A percentile compares a stretch with the other conserved stretches of the same genome.
Evolutionary conservation across 2,888 invertebrate genomes (phyloP).

Genomic region (Diplazon laetatorius): DNA sequence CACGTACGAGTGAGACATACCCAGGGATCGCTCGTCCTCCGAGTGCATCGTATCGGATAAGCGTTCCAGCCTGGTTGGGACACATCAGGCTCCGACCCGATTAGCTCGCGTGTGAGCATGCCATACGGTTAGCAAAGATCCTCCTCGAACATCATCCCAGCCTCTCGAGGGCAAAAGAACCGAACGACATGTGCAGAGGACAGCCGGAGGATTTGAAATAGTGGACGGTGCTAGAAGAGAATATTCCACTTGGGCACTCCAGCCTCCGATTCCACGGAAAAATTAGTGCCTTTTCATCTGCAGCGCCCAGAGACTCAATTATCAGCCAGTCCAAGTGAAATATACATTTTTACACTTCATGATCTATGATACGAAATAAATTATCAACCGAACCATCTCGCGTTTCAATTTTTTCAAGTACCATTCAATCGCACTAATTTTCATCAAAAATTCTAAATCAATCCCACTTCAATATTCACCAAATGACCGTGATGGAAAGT

Average conservation of each 20-base stretch:
- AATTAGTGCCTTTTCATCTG: conserved; percentile 35
- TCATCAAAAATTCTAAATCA: too few relatives aligned
- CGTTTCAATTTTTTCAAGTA: background rate
- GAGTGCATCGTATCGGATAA: conserved; percentile 22
- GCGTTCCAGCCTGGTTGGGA: background rate
- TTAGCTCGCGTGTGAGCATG: conserved; percentile 16
- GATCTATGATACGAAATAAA: background rate
- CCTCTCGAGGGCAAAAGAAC: conserved; percentile 26
- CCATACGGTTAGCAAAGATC: conserved; percentile 3
- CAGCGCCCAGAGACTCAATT: conserved; percentile 19
- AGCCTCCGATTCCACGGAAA: background rate
- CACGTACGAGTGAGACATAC: conserved; percentile 19
- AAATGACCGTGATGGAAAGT: too few relatives aligned
- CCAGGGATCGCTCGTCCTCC: conserved; percentile 8
- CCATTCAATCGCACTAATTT: background rate
- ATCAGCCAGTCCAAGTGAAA: conserved; percentile 1
- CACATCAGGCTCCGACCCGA: conserved; percentile 36
- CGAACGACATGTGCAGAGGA: conserved; percentile 4
- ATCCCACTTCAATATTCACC: too few relatives aligned
- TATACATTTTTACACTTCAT: background rate
- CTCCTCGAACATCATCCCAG: conserved; percentile 15
- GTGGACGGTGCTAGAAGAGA: background rate
- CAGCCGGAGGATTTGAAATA: conserved; percentile 3
- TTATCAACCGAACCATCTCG: background rate
- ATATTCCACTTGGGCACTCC: background rate